These are phyloP conservation scores for Pandemis cinnamomeana DNA, from an alignment of 2,888 invertebrate genomes.

Conservation along the genomic window DNA sequence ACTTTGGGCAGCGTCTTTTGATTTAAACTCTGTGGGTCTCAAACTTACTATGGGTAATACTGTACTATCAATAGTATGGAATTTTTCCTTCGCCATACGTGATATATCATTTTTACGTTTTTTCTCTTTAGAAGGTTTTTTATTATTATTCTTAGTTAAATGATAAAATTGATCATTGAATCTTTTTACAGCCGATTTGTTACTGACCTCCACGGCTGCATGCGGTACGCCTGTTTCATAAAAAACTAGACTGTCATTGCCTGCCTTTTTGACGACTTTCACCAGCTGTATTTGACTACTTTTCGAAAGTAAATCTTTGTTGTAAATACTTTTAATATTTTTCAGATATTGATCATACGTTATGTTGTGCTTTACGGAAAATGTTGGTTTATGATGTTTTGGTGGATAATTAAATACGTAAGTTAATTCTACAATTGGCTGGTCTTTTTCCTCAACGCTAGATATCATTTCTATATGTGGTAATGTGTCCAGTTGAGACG, in stretches of 20 bases:
- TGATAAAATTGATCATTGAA: background rate
- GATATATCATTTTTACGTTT: background rate
- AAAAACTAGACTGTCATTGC: background rate
- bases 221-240: slow-evolving; percentile 1
- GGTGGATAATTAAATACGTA: slow-evolving; percentile 1
- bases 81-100: background rate
- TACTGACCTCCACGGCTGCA: background rate
- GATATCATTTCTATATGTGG: background rate
- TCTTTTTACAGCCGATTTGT: background rate
- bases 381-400: background rate
- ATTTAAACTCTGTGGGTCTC: background rate
- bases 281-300: slow-evolving; percentile 3
- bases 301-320: background rate
- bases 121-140: background rate
- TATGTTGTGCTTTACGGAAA: background rate
- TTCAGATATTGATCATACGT: background rate
- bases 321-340: slow-evolving; percentile 11
- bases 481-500: background rate
- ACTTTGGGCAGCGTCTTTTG: background rate
- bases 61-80: background rate
- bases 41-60: background rate
- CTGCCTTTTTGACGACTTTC: slow-evolving; percentile 5
- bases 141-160: background rate
- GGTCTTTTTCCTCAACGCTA: background rate
- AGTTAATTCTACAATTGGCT: background rate